Conservation (phyloP, 1,140 invertebrate species). For the Cecropterus lyciades region DNA sequence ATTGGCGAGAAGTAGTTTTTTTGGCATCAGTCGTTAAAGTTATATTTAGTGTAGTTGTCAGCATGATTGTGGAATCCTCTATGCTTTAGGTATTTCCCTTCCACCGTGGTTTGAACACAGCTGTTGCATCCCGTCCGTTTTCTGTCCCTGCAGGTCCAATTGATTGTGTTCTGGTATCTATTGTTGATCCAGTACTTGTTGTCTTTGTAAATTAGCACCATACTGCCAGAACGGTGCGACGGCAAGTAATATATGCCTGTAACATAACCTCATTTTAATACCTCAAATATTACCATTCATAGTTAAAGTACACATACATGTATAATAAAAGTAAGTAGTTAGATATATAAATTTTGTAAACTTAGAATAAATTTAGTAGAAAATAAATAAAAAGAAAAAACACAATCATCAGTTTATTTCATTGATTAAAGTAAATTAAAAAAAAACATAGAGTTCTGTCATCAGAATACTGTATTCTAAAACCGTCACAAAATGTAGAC, state of each 20-base stretch:
- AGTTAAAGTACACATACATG: neutral
- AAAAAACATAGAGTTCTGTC: conserved; percentile 43
- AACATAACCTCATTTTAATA: conserved; percentile 46
- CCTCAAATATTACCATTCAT: neutral
- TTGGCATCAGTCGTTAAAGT: conserved; percentile 73
- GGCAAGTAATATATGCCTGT: conserved; percentile 78
- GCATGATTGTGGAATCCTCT: conserved; percentile 75
- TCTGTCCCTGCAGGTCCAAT: conserved; percentile 76
- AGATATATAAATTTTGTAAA: no score
- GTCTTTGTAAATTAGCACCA: conserved; percentile 79
- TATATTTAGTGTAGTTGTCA: conserved; percentile 78
- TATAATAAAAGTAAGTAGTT: neutral
- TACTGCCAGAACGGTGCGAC: conserved; percentile 73
- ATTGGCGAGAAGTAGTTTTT: conserved; percentile 41
- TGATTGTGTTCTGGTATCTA: conserved; percentile 78
- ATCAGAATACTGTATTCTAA: conserved; percentile 80
- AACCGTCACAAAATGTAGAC: conserved; percentile 63
- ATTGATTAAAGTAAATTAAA: conserved; percentile 26
- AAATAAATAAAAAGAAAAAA: neutral
- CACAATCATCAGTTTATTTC: no score
- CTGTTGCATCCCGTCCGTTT: conserved; percentile 74
- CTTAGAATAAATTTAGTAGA: no score
- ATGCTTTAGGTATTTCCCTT: conserved; percentile 73
- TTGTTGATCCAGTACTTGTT: conserved; percentile 82
- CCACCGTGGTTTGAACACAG: conserved; percentile 73